Conservation (phyloP, 2,113 vertebrate species). For the Glaucomys volans region DNA sequence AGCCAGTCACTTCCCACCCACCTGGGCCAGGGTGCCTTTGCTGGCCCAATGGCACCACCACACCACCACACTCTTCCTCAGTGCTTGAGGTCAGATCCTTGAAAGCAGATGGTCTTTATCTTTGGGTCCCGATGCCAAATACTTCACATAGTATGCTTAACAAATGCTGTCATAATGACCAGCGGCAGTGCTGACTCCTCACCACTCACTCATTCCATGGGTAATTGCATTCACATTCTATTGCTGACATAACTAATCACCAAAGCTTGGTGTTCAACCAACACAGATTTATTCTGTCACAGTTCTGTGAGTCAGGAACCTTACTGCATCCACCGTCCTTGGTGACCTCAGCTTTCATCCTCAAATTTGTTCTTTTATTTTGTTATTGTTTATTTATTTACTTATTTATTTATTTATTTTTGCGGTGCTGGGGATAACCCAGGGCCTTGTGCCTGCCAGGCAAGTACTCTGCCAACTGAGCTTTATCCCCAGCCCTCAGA, state of each 20-base stretch:
- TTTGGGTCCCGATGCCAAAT: not conserved
- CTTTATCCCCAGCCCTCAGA: too few relatives aligned
- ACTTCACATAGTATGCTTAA: not conserved
- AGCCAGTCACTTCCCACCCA: not conserved
- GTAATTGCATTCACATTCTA: not conserved
- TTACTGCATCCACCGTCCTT: not conserved
- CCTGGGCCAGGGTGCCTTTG: too few relatives aligned
- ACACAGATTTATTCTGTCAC: not conserved
- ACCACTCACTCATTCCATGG: not conserved
- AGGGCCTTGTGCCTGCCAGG: too few relatives aligned
- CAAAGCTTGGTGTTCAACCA: not conserved
- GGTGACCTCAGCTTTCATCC: not conserved
- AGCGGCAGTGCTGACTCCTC: not conserved
- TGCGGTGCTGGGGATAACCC: too few relatives aligned
- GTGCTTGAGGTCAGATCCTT: not conserved
- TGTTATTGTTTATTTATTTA: too few relatives aligned
- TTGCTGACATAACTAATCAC: not conserved
- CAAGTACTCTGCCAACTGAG: too few relatives aligned
- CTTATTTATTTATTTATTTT: too few relatives aligned
- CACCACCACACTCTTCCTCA: not conserved
- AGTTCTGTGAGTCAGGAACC: not conserved
- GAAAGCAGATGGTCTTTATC: not conserved
- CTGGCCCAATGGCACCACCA: not conserved
- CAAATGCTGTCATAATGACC: not conserved
- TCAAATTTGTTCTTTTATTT: not conserved